phyloP scores from a whole-genome alignment of 2,888 invertebrate species.

The Meloe dianella region DNA sequence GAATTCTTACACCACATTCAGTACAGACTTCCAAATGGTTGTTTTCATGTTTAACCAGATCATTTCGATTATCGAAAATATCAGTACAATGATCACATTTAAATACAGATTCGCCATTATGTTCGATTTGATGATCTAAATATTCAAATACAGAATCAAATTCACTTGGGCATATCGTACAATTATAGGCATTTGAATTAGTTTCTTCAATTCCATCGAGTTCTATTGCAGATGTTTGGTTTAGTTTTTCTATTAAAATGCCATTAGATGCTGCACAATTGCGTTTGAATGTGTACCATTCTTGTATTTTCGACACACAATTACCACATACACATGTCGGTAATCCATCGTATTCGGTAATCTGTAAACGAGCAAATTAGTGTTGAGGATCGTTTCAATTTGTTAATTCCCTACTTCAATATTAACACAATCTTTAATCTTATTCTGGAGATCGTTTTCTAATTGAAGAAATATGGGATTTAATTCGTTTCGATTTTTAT shows the following conservation, averaged over 20 bases:
- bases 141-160: conserved; percentile 44
- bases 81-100: conserved; percentile 45
- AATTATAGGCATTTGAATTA: conserved; percentile 13
- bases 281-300: conserved; percentile 46
- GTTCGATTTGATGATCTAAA: conserved; percentile 47
- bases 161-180: conserved; percentile 34
- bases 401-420: conserved; percentile 38
- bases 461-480: conserved; percentile 39
- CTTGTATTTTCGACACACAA: conserved; percentile 44
- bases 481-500: conserved; percentile 38
- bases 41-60: conserved; percentile 45
- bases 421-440: conserved; percentile 47
- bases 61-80: conserved; percentile 39
- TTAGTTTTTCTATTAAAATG: conserved; percentile 17
- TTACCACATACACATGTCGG: conserved; percentile 42
- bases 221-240: background rate
- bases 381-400: too few relatives aligned
- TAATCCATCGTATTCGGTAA: conserved; percentile 37
- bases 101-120: conserved; percentile 47
- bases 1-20: conserved; percentile 45
- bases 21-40: conserved; percentile 46
- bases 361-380: conserved; percentile 39
- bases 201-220: conserved; percentile 1
- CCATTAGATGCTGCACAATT: conserved; percentile 45
- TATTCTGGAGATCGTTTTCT: conserved; percentile 39